phyloP scores from a whole-genome alignment of 2,113 vertebrate genomes.

The Heterochromis multidens region DNA sequence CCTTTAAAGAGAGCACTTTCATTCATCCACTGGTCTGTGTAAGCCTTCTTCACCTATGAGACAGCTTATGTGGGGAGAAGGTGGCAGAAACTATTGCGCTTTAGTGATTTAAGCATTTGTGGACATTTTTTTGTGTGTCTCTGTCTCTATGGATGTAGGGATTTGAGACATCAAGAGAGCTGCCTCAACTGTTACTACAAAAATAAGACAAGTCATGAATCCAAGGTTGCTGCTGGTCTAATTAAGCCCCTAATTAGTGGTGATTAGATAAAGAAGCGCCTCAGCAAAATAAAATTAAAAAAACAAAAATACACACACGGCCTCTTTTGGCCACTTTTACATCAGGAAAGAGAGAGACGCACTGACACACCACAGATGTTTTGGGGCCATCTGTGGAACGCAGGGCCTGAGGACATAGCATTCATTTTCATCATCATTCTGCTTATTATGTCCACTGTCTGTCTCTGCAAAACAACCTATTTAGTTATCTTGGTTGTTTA shows the following conservation, averaged over 20 bases:
- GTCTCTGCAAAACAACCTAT: not conserved
- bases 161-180: not conserved
- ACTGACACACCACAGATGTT: constrained; percentile 49
- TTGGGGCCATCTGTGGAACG: constrained; percentile 11
- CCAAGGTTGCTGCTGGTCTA: constrained; percentile 44
- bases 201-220: not conserved
- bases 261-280: constrained; percentile 36
- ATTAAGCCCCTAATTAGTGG: constrained; percentile 44
- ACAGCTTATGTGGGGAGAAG: constrained; percentile 14
- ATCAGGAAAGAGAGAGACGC: not conserved
- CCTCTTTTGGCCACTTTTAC: not conserved
- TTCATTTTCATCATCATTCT: constrained; percentile 30
- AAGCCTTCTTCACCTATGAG: not conserved
- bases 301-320: constrained; percentile 4
- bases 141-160: not conserved
- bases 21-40: not conserved
- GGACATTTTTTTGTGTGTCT: not conserved
- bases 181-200: not conserved
- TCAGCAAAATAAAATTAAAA: not conserved
- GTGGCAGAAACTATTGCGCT: not conserved
- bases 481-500: constrained; percentile 22
- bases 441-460: constrained; percentile 22
- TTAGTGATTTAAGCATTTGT: not conserved
- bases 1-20: constrained; percentile 11
- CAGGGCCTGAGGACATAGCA: constrained; percentile 19